Evolutionary conservation across 2,888 invertebrate species (phyloP), one percentile per base, ranked within the genome.

Genomic region (Platypus cylindrus): DNA sequence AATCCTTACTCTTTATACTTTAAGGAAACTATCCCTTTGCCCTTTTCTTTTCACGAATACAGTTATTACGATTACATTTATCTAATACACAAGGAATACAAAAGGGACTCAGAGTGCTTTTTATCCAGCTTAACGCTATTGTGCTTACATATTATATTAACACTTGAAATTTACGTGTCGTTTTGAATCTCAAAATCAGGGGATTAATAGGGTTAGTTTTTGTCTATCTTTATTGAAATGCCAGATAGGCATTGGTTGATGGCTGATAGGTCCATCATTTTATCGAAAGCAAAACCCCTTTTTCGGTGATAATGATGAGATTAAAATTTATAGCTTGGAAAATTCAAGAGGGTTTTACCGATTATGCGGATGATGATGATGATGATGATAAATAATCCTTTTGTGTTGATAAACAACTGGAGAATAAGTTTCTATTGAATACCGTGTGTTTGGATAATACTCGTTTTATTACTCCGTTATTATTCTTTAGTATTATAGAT

Each of bases 91-190:
- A 38, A 36, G 35, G 32, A 33, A 31, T 33, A 41, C 41, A 41
- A 41, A 41, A 41, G 41, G 41, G 38, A 37, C 35, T 30, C 38
- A 31, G 41, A 41, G 41, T 41, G 41, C 41, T 41, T 41, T n/a
- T n/a, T 36, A 41, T 41, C 41, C 41, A 36, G 41, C 41, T 41
- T 41, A 41, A 36, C 36, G 36, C 36, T 38, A 41, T 41, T 41
- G 41, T 41, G 41, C 41, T 33, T 38, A 38, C 36, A 41, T 41
- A n/a, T n/a, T n/a, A n/a, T n/a, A n/a, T 41, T 38, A 41, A 41
- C 41, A 41, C 41, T 41, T 36, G 26, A 41, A 41, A 41, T 41
- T 41, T 41, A 36, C 38, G 41, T 41, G 38, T 38, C 38, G 38
- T 36, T 38, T 22, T 17, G 27, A 18, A 31, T 38, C 35, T 34